Evolutionary conservation across 2,888 invertebrate genomes (phyloP), one percentile per base, ranked within the genome.

Genomic region (Tineola bisselliella): DNA sequence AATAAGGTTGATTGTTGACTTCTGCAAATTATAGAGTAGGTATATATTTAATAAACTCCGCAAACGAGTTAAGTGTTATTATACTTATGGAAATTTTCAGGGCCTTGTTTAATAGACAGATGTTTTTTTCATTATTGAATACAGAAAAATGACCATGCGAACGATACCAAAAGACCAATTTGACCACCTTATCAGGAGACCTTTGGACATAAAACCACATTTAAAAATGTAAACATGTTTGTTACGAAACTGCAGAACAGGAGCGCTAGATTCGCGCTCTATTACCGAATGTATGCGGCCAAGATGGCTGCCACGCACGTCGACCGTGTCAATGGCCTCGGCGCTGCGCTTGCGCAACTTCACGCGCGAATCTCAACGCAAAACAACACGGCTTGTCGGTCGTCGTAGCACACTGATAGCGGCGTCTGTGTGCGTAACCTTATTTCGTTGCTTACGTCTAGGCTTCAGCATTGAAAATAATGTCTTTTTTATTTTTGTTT

Each of bases 281-380:
- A 81, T 71, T 77, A 75, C 78, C 59, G 59, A 59, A 43, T 59
- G 25, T 17, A n/a, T 43, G 48, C 25, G 19, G 43, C 44, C 38
- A 43, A 31, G 31, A 59, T 60, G 62, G 61, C 62, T 52, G 52
- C 59, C 18, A 48, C 75, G 68, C 70, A 69, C 71, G 72, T 70
- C 70, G 71, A 65, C 67, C 70, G 79, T 81, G 87, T 86, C 87
- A 87, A 84, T 72, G 87, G 84, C 87, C 87, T 87, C 87, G 80
- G 78, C 70, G 73, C 74, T 33, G 61, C 77, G 80, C 81, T 86
- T 86, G 86, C 87, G 84, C 86, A 86, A 86, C 79, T 71, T 72
- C 81, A 79, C 84, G 79, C 84, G 84, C 87, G 84, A 87, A 87
- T 87, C 87, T 87, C 81, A 75, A 81, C 82, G 81, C 84, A 82